Base-by-base conservation (phyloP, 2,113 vertebrate species). In the Pterophyllum scalare region DNA sequence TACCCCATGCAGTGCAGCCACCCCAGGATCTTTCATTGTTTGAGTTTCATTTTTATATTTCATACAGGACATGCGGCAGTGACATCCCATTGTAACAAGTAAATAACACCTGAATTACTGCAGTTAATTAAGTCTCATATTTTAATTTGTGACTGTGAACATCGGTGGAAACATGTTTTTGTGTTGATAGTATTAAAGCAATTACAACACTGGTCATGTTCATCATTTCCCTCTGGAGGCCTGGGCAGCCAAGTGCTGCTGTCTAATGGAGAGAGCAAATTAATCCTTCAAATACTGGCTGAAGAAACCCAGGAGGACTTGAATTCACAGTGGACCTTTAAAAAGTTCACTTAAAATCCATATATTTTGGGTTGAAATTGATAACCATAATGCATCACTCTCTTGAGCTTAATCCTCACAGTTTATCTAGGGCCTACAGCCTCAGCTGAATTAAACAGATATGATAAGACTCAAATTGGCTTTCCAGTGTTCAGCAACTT, bases 271-370 rank as follows among this genome's bases (percentile, higher is more conserved):
- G 57, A 79, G 57, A 76, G 43, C 4, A 22, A 83, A 77, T 70
- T 75, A 85, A 87, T 88, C 82, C 82, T 79, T 85, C 76, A 86
- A 77, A 80, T 56, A 26, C 75, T 58, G 49, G 33, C 76, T 31
- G 52, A 81, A 59, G 49, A 75, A 80, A 78, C 52, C 46, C 40
- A 22, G 46, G 35, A 80, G 58, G 78, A 77, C 74, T 75, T 62
- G 7, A 62, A 82, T 74, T 79, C 76, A 70, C 72, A 57, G 52
- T 49, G 76, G 54, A 75, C 46, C 40, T 80, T 19, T 33, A 62
- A 80, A 33, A 82, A 59, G 40, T 60, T 77, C 28, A 31, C 10
- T 74, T 60, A 75, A 74, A 83, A 72, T 72, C 46, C 67, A 72
- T 54, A 54, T 5, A 72, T 72, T 72, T 72, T n/a, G 19, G 46